A percentile compares a stretch with the other conserved stretches of the same genome.
Evolutionary conservation across 2,888 invertebrate genomes (phyloP).

Genomic region (Eurytoma adleriae): DNA sequence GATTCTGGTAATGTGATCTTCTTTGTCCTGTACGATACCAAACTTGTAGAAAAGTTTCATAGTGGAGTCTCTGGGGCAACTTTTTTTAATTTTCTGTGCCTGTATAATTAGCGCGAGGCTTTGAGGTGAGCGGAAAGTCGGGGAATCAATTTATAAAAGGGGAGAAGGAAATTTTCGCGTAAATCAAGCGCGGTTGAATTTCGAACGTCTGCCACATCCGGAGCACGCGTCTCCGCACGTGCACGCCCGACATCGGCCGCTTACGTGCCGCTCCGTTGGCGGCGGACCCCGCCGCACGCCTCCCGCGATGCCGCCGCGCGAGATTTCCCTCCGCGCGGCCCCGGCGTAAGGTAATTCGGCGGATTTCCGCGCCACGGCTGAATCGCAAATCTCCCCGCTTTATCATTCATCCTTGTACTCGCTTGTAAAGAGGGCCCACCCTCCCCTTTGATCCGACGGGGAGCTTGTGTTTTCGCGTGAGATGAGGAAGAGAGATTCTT

Average conservation of each 20-base stretch:
- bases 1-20: too few relatives aligned
- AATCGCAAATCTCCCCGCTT: constrained; percentile 28
- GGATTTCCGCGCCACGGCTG: constrained; percentile 25
- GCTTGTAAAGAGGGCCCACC: too few relatives aligned
- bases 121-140: too few relatives aligned
- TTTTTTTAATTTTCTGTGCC: too few relatives aligned
- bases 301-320: background rate
- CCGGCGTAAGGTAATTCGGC: constrained; percentile 37
- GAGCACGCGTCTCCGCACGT: too few relatives aligned
- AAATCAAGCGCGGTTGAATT: background rate
- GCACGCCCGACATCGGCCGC: background rate
- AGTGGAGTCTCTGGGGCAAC: too few relatives aligned
- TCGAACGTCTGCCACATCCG: background rate
- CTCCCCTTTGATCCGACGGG: constrained; percentile 13
- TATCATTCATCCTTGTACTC: constrained; percentile 23
- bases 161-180: background rate
- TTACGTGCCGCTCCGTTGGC: background rate
- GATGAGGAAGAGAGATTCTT: too few relatives aligned
- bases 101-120: too few relatives aligned
- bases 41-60: too few relatives aligned
- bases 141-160: too few relatives aligned
- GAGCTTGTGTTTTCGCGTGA: background rate
- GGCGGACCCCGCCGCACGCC: too few relatives aligned
- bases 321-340: background rate
- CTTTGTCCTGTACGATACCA: too few relatives aligned